Base-by-base conservation (phyloP, 2,888 invertebrate genomes). In the Noctuana brunneofusca region DNA sequence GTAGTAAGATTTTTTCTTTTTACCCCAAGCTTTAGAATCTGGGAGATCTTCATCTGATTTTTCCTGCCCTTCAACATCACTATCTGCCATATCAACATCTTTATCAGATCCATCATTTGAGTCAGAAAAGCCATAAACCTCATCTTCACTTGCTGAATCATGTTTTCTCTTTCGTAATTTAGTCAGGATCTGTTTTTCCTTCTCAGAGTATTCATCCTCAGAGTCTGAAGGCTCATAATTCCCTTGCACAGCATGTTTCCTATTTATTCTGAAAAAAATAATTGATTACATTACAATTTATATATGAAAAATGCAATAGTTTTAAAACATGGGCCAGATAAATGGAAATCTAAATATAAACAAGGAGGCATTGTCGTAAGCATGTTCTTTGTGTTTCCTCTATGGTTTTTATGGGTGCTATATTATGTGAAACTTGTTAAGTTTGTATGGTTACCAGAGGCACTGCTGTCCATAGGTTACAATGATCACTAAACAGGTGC, bases 1-100 rank as follows among this genome's bases (percentile, higher is more conserved):
- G 86, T 97, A 98, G 81, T 94, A 98, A 35, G 93, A 92, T 64
- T 91, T 93, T 73, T 95, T 96, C 69, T 95, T 95, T 76, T 94
- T 95, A 50, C 98, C 98, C 98, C 98, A 98, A 18, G 97, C 97
- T 84, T 95, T 95, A 1, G 94, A 92, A 81, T 97, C 94, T 0
- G 97, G 97, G 67, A 97, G 87, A 75, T 94, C 93, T 79, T 94
- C 94, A 73, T 95, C 94, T 24, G 93, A 92, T 66, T 93, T 93
- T 66, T 93, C 94, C 69, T 94, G 93, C 0, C 95, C 95, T 80
- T 97, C 97, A 9, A 97, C 93, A 83, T 97, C 97, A 84, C 94
- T 95, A 64, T 94, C 93, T 5, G 94, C 94, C 86, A 81, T 92
- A 38, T 75, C 86, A 66, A 92, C 78, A 65, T 92, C 88, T 64